These are phyloP conservation scores for Gambusia yucatana DNA, from an alignment of 2,797 vertebrate species.

Conservation along the genomic window DNA sequence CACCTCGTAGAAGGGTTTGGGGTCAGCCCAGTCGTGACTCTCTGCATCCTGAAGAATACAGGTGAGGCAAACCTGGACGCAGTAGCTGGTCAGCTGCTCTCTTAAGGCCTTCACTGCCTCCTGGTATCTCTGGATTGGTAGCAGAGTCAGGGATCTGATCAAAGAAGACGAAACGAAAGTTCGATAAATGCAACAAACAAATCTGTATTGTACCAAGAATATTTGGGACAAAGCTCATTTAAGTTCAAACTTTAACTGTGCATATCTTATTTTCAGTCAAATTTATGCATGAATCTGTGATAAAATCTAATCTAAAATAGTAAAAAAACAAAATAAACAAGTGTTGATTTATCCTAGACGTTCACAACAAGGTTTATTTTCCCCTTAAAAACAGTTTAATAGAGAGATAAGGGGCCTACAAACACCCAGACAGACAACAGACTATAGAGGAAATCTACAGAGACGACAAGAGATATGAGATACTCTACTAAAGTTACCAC, in stretches of 20 bases:
- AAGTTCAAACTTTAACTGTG: not conserved
- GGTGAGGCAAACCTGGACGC: constrained; percentile 87
- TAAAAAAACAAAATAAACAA: not conserved
- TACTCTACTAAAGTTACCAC: not conserved
- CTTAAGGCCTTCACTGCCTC: constrained; percentile 84
- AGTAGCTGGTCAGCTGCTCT: constrained; percentile 90
- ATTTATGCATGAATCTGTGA: not conserved
- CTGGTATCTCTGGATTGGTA: constrained; percentile 88
- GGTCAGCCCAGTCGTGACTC: constrained; percentile 94
- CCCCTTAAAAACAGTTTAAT: not conserved
- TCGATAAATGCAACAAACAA: not conserved
- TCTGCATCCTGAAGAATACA: constrained; percentile 94
- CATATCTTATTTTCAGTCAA: not conserved
- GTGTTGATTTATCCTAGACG: not conserved
- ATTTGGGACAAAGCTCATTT: not conserved
- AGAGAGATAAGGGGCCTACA: not conserved
- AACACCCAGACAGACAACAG: not conserved
- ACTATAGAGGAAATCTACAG: not conserved
- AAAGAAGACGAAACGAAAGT: constrained; percentile 34
- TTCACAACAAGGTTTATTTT: not conserved
- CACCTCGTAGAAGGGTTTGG: constrained; percentile 97
- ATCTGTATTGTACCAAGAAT: not conserved
- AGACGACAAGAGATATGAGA: not conserved
- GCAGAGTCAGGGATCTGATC: constrained; percentile 85
- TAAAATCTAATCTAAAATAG: not conserved